Base-by-base conservation (phyloP, 92 coral and sea anemone species). In the Zoanthus sansibaricus region DNA sequence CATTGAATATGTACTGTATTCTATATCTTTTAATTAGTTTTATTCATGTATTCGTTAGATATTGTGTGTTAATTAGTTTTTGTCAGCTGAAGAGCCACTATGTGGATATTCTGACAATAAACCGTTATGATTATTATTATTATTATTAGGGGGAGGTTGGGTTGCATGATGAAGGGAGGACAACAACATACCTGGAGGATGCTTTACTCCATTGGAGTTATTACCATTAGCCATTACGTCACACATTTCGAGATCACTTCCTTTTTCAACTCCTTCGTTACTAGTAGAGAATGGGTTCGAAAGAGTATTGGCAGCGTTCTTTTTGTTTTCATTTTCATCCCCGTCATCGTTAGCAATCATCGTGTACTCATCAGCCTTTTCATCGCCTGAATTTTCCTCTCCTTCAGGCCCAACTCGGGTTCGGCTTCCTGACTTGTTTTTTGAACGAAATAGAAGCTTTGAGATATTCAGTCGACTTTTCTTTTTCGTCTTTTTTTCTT, bases 401-500 rank as follows among this genome's bases (percentile, higher is more conserved):
- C 90, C 95, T 48, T 97, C 99, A 9, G 98, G 98, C 1, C 98
- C 98, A 16, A 95, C 98, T 33, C 94, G 94, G 79, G 93, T 93
- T 3, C 95, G 90, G 77, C 98, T 95, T 55, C 98, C 98, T 7
- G 98, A 95, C 42, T 87, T 79, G 45, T 77, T 90, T 32, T 88
- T 78, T 9, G 85, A 82, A 74, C 82, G 89, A 79, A 77, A 88
- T 14, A 94, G 93, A 17, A 95, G 82, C 58, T 80, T 80, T 37
- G 85, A 80, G 61, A 80, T 80, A 18, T 47, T 80, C 48, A 91
- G 32, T 21, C 94, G 93, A 30, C 86, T 85, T 66, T 87, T 89
- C 86, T 87, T 92, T 79, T 86, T 91, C 83, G 82, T 91, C 87
- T 83, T 89, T 70, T 89, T 92, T 78, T 91, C 88, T 77, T 90